phyloP scores from a whole-genome alignment of 1,140 invertebrate species.

The Bombus turneri region DNA sequence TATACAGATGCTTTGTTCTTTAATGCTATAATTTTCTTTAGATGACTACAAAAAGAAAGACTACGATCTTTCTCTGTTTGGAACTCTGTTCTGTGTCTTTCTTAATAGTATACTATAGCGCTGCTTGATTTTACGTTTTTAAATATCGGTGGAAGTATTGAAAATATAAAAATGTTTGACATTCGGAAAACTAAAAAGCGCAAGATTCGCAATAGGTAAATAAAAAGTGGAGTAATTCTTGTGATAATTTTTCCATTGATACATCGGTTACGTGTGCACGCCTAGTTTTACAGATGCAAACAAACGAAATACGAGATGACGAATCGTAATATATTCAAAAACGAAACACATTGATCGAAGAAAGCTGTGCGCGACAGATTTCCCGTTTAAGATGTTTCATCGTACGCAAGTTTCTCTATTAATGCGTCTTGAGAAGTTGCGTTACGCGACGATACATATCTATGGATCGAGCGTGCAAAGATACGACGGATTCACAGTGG shows the following conservation, averaged over 20 bases:
- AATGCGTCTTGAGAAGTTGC: conserved; percentile 42
- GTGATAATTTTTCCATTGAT: no score
- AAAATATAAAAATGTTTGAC: no score
- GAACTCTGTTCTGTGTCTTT: neutral
- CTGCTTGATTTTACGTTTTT: neutral
- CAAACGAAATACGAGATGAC: neutral
- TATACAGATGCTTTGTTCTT: neutral
- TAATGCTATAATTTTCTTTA: neutral
- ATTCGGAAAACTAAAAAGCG: no score
- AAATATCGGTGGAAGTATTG: neutral
- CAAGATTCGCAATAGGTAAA: no score
- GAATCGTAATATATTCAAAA: neutral
- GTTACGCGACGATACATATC: neutral
- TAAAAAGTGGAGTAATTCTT: neutral
- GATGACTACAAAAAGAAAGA: neutral
- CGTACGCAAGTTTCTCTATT: conserved; percentile 28
- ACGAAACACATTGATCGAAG: neutral
- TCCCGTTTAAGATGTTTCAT: conserved; percentile 26
- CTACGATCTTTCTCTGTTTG: neutral
- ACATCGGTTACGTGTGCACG: no score
- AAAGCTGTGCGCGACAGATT: neutral
- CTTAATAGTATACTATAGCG: neutral
- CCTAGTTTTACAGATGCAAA: neutral
- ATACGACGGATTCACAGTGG: conserved; percentile 3
- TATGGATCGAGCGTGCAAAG: neutral